phyloP scores from a whole-genome alignment of 2,888 invertebrate species.

The Torymus auratus region DNA sequence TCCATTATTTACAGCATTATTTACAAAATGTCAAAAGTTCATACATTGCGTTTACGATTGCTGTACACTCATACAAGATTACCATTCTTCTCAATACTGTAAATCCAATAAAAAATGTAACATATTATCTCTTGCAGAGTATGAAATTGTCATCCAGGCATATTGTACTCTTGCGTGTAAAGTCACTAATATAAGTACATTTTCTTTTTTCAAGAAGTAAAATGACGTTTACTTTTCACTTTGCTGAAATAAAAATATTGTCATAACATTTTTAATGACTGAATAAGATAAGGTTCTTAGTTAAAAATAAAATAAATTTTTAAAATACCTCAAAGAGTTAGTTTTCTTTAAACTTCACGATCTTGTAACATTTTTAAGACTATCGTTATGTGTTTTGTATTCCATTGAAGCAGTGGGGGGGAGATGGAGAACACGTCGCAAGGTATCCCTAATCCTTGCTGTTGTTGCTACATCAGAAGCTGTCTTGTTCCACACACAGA shows the following conservation, averaged over 20 bases:
- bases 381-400: slow-evolving; percentile 91
- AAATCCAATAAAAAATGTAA: slow-evolving; percentile 44
- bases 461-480: slow-evolving; percentile 93
- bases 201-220: slow-evolving; percentile 45
- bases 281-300: background rate
- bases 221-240: slow-evolving; percentile 35
- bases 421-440: slow-evolving; percentile 95
- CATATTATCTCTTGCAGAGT: slow-evolving; percentile 40
- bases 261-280: background rate
- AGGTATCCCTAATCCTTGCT: slow-evolving; percentile 94
- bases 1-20: slow-evolving; percentile 59
- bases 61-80: slow-evolving; percentile 53
- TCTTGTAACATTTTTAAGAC: slow-evolving; percentile 80
- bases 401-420: slow-evolving; percentile 95
- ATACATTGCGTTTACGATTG: slow-evolving; percentile 50
- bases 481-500: slow-evolving; percentile 98
- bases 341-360: slow-evolving; percentile 59
- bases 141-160: slow-evolving; percentile 40
- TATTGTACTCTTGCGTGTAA: slow-evolving; percentile 46
- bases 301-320: background rate
- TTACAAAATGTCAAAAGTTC: slow-evolving; percentile 57
- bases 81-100: slow-evolving; percentile 35
- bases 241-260: slow-evolving; percentile 31
- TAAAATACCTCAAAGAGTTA: slow-evolving; percentile 35
- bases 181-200: slow-evolving; percentile 53